These are phyloP conservation scores for Carcinoscorpius rotundicauda DNA, from an alignment of 1,140 invertebrate species.

Conservation along the genomic window DNA sequence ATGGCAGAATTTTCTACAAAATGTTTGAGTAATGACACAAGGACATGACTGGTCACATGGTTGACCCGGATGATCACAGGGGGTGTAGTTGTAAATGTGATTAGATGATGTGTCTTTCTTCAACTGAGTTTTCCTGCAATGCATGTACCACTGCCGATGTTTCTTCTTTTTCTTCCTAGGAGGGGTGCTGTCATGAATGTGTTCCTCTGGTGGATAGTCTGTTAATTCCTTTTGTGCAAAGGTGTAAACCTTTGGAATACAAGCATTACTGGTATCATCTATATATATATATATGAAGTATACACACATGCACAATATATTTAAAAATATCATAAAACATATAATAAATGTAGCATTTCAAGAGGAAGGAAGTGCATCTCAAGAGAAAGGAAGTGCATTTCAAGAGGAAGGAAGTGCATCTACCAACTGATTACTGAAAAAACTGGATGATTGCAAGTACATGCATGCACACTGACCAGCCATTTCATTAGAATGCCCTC, in stretches of 20 bases:
- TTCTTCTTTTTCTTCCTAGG: slow-evolving; percentile 94
- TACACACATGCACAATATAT: too few relatives aligned
- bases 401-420: too few relatives aligned
- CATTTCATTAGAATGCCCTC: too few relatives aligned
- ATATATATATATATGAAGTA: too few relatives aligned
- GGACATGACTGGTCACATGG: slow-evolving; percentile 81
- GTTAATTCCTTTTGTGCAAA: slow-evolving; percentile 82
- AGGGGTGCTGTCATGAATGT: slow-evolving; percentile 53
- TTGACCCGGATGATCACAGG: slow-evolving; percentile 83
- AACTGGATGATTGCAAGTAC: too few relatives aligned
- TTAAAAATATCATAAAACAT: too few relatives aligned
- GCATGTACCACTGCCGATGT: slow-evolving; percentile 86
- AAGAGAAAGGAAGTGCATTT: too few relatives aligned
- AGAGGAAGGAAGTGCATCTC: too few relatives aligned
- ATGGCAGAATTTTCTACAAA: slow-evolving; percentile 97
- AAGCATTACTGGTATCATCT: too few relatives aligned
- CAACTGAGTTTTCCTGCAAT: slow-evolving; percentile 83
- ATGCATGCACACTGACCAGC: too few relatives aligned
- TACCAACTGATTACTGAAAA: too few relatives aligned
- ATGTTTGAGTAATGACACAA: slow-evolving; percentile 85
- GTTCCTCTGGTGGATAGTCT: slow-evolving; percentile 60
- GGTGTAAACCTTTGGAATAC: slow-evolving; percentile 47
- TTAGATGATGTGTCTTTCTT: slow-evolving; percentile 77
- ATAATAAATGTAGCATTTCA: too few relatives aligned
- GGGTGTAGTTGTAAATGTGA: slow-evolving; percentile 81